A percentile compares a stretch with the other conserved stretches of the same genome.
These are phyloP conservation scores for Noctilio leporinus DNA, from an alignment of 2,113 vertebrate genomes.

Conservation along the genomic window DNA sequence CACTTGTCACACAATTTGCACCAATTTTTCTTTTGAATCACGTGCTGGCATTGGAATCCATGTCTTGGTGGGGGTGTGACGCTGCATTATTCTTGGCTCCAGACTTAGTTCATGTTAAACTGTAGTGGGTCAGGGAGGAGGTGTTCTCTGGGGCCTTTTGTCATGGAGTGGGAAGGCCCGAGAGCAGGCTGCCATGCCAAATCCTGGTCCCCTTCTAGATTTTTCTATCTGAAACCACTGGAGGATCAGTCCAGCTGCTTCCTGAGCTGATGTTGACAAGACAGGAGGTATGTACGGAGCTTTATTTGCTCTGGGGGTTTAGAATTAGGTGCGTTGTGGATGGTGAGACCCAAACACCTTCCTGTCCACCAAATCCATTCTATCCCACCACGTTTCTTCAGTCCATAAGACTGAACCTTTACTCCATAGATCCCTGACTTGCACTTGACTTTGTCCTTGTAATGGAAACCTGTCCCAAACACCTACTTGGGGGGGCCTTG, in stretches of 20 bases:
- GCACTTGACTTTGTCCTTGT: background rate
- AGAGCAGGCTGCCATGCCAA: background rate
- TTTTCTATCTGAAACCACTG: background rate
- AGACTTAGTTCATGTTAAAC: background rate
- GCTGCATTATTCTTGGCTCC: background rate
- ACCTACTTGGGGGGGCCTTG: background rate
- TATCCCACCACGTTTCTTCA: background rate
- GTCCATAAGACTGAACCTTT: background rate
- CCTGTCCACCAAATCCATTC: background rate
- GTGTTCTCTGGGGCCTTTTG: too few relatives aligned
- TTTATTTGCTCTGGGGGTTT: background rate
- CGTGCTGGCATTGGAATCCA: background rate
- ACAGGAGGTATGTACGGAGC: fast-evolving
- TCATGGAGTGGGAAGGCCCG: background rate
- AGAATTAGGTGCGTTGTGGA: background rate
- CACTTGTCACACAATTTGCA: background rate
- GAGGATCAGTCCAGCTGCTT: background rate
- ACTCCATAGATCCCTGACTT: background rate
- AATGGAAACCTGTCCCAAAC: background rate
- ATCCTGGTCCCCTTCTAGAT: background rate
- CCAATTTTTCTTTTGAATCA: background rate
- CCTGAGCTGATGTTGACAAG: background rate
- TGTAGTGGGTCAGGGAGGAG: background rate
- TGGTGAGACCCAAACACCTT: background rate
- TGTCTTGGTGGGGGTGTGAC: background rate